Percentiles rank a stretch among this genome's conserved stretches.
Conservation (phyloP, 2,113 vertebrate species). For the Prunella fulvescens region DNA sequence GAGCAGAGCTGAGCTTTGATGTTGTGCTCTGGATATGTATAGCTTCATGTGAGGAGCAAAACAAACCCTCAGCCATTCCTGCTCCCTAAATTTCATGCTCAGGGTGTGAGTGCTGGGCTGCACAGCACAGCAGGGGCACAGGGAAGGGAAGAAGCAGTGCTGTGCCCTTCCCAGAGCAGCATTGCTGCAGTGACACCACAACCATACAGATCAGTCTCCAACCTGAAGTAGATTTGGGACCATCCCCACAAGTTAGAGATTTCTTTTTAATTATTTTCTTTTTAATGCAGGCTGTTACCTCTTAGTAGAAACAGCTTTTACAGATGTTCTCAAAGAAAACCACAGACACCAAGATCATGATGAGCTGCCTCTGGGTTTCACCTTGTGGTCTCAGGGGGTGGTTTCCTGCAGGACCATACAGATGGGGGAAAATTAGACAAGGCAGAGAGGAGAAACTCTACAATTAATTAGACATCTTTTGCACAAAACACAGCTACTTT, state of each 20-base stretch:
- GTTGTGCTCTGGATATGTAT: not conserved
- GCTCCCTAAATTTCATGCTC: not conserved
- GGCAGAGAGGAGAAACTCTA: not conserved
- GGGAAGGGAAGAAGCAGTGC: rapidly evolving
- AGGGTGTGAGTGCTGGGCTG: not conserved
- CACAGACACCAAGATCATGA: not conserved
- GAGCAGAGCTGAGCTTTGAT: not conserved
- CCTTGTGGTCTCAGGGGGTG: not conserved
- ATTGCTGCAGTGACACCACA: not conserved
- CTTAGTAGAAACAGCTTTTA: not conserved
- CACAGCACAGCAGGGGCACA: rapidly evolving
- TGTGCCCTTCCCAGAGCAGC: not conserved
- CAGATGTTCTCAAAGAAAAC: not conserved
- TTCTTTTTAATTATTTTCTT: not conserved
- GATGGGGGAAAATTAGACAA: rapidly evolving
- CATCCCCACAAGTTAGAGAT: not conserved
- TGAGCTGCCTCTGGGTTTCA: not conserved
- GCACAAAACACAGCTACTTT: not conserved
- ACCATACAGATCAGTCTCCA: not conserved
- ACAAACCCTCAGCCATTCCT: not conserved
- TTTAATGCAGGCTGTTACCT: not conserved
- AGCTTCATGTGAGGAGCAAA: not conserved
- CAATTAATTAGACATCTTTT: not conserved
- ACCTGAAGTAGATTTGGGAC: not conserved
- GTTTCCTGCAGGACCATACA: not conserved